Evolutionary conservation across 2,888 invertebrate genomes (phyloP).

Genomic region (Meiosimyza platycephala): DNA sequence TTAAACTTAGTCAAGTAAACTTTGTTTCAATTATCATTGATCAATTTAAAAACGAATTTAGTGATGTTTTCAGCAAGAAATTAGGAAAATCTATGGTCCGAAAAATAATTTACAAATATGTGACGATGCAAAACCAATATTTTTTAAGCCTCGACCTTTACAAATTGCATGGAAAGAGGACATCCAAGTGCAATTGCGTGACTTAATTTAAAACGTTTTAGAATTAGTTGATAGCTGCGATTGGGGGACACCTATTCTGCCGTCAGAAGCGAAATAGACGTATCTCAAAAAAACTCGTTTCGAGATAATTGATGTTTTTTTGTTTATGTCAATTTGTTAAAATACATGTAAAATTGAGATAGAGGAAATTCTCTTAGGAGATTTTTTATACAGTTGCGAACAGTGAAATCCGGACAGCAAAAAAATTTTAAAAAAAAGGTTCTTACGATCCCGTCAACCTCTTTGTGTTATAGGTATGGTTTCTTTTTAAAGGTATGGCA

Average conservation of each 20-base stretch:
- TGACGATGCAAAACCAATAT: constrained; percentile 4
- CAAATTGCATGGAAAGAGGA: background rate
- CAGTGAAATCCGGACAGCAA: no score
- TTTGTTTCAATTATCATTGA: background rate
- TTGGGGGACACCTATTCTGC: constrained; percentile 19
- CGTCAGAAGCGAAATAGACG: no score
- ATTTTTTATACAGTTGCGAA: no score
- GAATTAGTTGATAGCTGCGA: background rate
- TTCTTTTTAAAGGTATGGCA: no score
- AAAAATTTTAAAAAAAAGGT: no score
- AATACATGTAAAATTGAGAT: no score
- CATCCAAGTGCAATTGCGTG: background rate
- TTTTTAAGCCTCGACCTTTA: constrained; percentile 2
- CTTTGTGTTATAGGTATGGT: no score
- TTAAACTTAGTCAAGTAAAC: constrained; percentile 2
- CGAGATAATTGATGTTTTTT: no score
- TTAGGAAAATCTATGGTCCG: constrained; percentile 4
- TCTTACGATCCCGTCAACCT: no score
- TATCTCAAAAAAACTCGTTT: no score
- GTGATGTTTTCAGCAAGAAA: background rate
- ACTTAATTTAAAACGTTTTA: background rate
- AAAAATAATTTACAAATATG: background rate
- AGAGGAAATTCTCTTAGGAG: no score
- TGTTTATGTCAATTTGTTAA: no score
- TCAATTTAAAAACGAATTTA: constrained; percentile 2